Evolutionary conservation across 2,888 invertebrate genomes (phyloP).

Genomic region (Polietes domitor): DNA sequence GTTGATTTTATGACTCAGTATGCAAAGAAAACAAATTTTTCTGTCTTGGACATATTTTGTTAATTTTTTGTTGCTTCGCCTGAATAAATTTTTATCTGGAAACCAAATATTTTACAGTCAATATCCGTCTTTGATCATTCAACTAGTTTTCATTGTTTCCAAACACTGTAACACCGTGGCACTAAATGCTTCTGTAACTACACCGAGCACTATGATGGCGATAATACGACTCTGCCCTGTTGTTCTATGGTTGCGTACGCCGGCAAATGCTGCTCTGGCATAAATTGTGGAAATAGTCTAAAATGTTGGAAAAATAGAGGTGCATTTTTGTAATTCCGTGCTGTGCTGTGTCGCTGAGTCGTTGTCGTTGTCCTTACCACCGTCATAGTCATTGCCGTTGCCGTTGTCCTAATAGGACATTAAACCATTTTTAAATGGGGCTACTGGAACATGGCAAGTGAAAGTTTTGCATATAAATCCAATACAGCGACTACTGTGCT

Average conservation of each 20-base stretch:
- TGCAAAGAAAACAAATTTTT: too few relatives aligned
- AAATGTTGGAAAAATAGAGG: conserved; percentile 44
- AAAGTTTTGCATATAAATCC: conserved; percentile 42
- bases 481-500: conserved; percentile 1
- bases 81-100: too few relatives aligned
- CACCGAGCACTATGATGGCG: background rate
- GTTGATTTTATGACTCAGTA: too few relatives aligned
- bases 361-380: background rate
- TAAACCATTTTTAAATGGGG: conserved; percentile 63
- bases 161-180: background rate
- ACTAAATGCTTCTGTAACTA: background rate
- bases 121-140: too few relatives aligned
- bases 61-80: too few relatives aligned
- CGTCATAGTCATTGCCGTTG: conserved; percentile 11
- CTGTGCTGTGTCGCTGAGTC: too few relatives aligned
- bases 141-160: too few relatives aligned
- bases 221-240: background rate
- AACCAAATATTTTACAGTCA: too few relatives aligned
- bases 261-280: background rate
- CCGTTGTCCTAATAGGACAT: conserved; percentile 54
- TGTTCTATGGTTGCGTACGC: background rate
- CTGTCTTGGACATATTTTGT: too few relatives aligned
- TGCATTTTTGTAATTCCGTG: conserved; percentile 49
- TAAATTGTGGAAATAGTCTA: conserved; percentile 23
- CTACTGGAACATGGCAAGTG: conserved; percentile 54